Evolutionary conservation across 2,888 invertebrate species (phyloP).

Genomic region (Clistopyga incitator): DNA sequence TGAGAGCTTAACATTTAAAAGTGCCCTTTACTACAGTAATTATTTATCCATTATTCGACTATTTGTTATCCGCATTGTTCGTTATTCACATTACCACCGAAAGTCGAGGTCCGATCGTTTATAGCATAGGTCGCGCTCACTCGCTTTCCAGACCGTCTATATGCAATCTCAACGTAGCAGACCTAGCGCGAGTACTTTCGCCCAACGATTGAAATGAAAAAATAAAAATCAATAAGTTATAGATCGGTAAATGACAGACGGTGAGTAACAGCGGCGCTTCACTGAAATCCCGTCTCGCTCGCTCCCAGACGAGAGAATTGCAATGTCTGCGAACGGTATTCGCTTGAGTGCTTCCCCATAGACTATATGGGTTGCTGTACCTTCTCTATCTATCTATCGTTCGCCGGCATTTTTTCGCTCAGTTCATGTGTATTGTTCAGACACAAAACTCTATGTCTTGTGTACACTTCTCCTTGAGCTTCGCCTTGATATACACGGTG

Average conservation of each 20-base stretch:
- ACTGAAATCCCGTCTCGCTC: conserved; percentile 14
- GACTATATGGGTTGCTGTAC: conserved; percentile 6
- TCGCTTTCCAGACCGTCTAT: conserved; percentile 1
- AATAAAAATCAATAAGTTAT: conserved; percentile 73
- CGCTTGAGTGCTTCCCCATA: conserved; percentile 24
- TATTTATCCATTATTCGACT: background rate
- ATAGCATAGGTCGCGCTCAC: conserved; percentile 17
- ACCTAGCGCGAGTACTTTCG: conserved; percentile 68
- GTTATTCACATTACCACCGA: conserved; percentile 16
- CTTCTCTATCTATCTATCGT: conserved; percentile 24
- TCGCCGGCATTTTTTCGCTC: conserved; percentile 14
- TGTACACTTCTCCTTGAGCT: conserved; percentile 6
- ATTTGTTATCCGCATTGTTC: background rate
- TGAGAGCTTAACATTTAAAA: background rate
- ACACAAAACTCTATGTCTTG: conserved; percentile 12
- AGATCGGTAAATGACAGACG: conserved; percentile 72
- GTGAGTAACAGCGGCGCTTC: conserved; percentile 51
- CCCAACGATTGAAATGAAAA: conserved; percentile 57
- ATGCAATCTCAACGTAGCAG: conserved; percentile 12
- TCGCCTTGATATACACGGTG: conserved; percentile 21
- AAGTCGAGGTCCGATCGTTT: conserved; percentile 17
- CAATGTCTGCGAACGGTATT: conserved; percentile 10
- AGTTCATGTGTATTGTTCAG: conserved; percentile 1
- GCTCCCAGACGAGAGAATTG: conserved; percentile 11
- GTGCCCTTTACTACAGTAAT: background rate